Evolutionary conservation across 2,888 invertebrate genomes (phyloP), one percentile per base, ranked within the genome.

Genomic region (Ochropleura plecta): DNA sequence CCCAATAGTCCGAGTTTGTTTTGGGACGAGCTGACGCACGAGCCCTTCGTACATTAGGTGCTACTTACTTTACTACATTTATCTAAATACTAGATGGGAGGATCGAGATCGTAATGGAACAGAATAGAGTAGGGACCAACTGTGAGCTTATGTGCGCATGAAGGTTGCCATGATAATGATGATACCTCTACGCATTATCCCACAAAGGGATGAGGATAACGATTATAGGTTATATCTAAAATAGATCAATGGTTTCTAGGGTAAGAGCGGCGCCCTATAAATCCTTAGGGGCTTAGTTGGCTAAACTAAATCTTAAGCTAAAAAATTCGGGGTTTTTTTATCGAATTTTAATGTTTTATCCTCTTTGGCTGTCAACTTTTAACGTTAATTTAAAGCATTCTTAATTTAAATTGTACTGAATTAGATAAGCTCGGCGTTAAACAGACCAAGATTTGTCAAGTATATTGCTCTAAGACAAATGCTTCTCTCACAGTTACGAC

Each of bases 201-300:
- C 82, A 79, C 86, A 82, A 83, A 82, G 77, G 88, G 88, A 69
- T 78, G 76, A 74, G 79, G 77, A 83, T 83, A 88, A 78, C 75
- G 80, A 80, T 80, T 68, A 75, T 78, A 80, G 73, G 55, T 80
- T 86, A 88, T 86, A 86, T 88, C 86, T 86, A 77, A 86, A 86
- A 82, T 88, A 79, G 86, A 86, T 88, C 88, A 86, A 86, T 86
- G 64, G 70, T 78, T 69, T 51, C 53, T 40, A 62, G 65, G 66
- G 44, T 70, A 70, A 65, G 40, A 76, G 46, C 57, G 59, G 59
- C n/a, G 7, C 18, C 49, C 20, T 57, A 66, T 79, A 78, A 78
- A 87, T 81, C 73, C 46, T 65, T 16, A 9, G 63, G 3, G 51
- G 70, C 63, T 78, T 66, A 70, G 49, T 62, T 76, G 53, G 42